Evolutionary conservation across 2,113 vertebrate species (phyloP).

Genomic region (Sialia sialis): DNA sequence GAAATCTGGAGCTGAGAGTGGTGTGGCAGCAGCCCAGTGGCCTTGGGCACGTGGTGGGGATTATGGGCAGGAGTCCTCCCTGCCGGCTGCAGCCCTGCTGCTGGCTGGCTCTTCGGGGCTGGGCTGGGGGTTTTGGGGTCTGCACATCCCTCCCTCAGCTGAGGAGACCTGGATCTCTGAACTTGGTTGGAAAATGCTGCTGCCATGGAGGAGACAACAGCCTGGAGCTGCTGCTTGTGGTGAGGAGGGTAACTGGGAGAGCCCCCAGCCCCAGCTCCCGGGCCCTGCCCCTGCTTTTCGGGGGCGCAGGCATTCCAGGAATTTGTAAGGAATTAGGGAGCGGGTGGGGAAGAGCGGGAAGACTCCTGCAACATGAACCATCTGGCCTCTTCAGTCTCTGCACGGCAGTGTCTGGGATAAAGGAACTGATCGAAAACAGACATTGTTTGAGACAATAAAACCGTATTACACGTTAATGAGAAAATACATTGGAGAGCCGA

Average conservation of each 20-base stretch:
- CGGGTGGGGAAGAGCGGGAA: conserved; percentile 33
- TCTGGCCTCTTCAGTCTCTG: conserved; percentile 64
- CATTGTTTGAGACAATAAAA: conserved; percentile 71
- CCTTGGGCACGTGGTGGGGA: conserved; percentile 3
- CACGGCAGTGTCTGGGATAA: conserved; percentile 54
- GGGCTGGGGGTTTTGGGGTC: neutral
- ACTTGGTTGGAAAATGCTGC: neutral
- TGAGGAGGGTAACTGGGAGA: neutral
- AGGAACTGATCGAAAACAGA: conserved; percentile 75
- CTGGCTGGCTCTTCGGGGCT: neutral
- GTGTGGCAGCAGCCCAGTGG: neutral
- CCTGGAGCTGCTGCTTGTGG: fast-evolving
- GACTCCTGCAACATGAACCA: conserved; percentile 75
- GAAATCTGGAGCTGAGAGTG: neutral
- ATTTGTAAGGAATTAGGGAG: conserved; percentile 71
- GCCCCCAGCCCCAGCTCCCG: neutral
- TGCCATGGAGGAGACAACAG: fast-evolving
- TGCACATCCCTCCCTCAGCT: neutral
- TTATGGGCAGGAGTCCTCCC: neutral
- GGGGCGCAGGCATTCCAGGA: conserved; percentile 74
- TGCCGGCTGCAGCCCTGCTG: neutral
- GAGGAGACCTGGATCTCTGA: fast-evolving
- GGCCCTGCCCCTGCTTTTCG: conserved; percentile 44
- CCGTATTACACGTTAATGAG: conserved; percentile 68
- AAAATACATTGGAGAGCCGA: conserved; percentile 65